A percentile compares a stretch with the other conserved stretches of the same genome.
These are phyloP conservation scores for Irena cyanogastra DNA, from an alignment of 2,113 vertebrate genomes.

Conservation along the genomic window DNA sequence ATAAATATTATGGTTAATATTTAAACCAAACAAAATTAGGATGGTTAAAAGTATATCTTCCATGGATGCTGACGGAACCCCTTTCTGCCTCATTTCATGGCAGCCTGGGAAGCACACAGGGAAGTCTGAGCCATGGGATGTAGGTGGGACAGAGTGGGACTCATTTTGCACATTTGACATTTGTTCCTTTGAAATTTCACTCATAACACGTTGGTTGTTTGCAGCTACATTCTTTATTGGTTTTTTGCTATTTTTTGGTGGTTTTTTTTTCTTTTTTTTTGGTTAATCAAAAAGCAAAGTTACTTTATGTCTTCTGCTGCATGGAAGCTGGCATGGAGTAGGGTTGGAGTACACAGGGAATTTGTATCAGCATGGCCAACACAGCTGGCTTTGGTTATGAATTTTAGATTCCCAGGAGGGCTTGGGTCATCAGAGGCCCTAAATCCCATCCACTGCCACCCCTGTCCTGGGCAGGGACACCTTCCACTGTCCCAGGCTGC, in stretches of 20 bases:
- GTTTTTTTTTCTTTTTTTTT: background rate
- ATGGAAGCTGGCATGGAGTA: rapidly evolving
- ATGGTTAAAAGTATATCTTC: background rate
- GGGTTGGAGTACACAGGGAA: background rate
- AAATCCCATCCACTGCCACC: background rate
- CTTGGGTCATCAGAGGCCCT: background rate
- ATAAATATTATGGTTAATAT: slow-evolving; percentile 2
- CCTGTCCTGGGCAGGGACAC: background rate
- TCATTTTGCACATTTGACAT: background rate
- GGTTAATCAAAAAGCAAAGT: background rate
- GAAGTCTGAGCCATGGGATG: rapidly evolving
- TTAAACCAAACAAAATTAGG: background rate
- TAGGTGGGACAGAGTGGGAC: rapidly evolving
- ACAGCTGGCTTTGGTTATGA: background rate
- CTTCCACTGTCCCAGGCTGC: background rate
- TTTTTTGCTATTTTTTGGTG: background rate
- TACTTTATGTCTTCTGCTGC: background rate
- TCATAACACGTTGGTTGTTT: background rate
- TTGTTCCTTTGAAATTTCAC: background rate
- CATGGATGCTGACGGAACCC: background rate
- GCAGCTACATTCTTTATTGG: background rate
- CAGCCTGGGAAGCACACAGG: background rate
- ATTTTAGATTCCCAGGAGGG: background rate
- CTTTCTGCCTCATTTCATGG: background rate
- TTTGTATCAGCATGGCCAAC: background rate